Base-by-base conservation (phyloP, 2,888 invertebrate species). In the Luffia ferchaultella region DNA sequence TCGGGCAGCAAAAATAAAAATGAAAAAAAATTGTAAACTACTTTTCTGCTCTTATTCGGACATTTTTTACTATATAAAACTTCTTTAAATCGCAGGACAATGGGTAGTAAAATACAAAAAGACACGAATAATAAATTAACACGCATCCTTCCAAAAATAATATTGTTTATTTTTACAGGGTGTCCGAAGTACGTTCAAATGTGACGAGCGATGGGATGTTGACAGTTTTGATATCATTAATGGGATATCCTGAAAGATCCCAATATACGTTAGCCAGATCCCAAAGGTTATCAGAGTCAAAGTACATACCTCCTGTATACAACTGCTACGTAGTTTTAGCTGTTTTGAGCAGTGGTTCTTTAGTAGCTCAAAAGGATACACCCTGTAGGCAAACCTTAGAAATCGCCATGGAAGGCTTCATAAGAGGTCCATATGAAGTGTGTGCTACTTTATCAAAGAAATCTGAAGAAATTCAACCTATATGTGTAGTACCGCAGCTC, bases 391-490 rank as follows among this genome's bases (percentile, higher is more conserved):
- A 85, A 15, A 86, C 87, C 0, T 58, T 83, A 18, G 85, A 85
- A 58, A 79, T 89, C 54, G 86, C 86, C 7, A 85, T 91, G 70
- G 84, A 86, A 48, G 90, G 89, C 1, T 79, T 91, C 16, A 68
- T 87, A n/a, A 79, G 86, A 52, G 88, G 90, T 40, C 86, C 89
- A 45, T 89, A 90, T 61, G 85, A 88, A 70, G 87, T 91, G 43
- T 90, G 92, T 63, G 88, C 89, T 1, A 84, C 85, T 20, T 65
- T 88, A 2, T 83, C 74, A 0, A 85, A 76, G 52, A 80, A 73
- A 57, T 58, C 62, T 46, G 68, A 73, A 55, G 70, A 72, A 56
- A 56, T 60, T 53, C 70, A 62, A 65, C 84, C 87, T 1, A 85
- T 86, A 49, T 90, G 90, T 62, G 85, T 90, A 2, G 87, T 88